These are phyloP conservation scores for Apodemus sylvaticus DNA, from an alignment of 2,113 vertebrate species.

Conservation along the genomic window DNA sequence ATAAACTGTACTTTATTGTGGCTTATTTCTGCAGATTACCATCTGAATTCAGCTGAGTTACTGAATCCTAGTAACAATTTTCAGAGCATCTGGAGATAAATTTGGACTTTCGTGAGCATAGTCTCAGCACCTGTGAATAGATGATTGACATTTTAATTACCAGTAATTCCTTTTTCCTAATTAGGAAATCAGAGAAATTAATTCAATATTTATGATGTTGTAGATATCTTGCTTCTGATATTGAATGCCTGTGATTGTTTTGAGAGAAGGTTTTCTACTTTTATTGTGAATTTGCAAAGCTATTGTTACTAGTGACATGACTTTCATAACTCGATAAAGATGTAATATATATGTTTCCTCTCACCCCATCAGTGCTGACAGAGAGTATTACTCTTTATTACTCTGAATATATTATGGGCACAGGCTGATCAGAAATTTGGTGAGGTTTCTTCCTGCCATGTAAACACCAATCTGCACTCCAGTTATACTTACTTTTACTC, in stretches of 20 bases:
- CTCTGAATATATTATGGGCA: too few relatives aligned
- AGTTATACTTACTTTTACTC: background rate
- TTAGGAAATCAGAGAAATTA: background rate
- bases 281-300: background rate
- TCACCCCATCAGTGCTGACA: background rate
- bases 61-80: background rate
- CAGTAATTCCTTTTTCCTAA: background rate
- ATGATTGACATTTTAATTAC: background rate
- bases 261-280: background rate
- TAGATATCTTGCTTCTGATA: background rate
- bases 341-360: background rate
- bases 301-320: background rate
- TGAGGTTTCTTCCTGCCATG: background rate
- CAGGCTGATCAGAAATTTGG: background rate
- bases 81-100: background rate
- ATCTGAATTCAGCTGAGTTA: background rate
- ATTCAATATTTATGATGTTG: background rate
- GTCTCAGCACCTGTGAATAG: background rate
- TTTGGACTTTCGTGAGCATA: background rate
- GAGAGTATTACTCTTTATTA: background rate
- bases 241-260: background rate
- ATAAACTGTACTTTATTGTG: background rate
- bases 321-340: background rate
- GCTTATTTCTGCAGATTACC: background rate
- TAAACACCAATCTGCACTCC: background rate